Evolutionary conservation across 1,140 invertebrate species (phyloP), one percentile per base, ranked within the genome.

Genomic region (Listronotus oregonensis): DNA sequence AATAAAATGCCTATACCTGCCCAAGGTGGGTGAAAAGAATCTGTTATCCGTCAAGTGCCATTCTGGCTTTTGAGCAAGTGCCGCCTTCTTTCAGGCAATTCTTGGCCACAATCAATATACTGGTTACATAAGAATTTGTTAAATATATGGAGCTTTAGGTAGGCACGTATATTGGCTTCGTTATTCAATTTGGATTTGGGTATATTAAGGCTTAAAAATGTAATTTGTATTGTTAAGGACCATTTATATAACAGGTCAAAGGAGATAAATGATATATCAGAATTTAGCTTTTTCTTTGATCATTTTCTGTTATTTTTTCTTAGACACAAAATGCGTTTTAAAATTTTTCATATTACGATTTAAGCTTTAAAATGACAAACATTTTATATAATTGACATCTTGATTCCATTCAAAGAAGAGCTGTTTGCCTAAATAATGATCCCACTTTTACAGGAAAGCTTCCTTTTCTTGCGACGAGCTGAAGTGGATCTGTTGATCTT

Each of bases 111-210:
- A 65, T 65, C 62, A 64, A 55, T 52, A 64, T 64, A 49, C 56
- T 64, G 56, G 42, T 64, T 65, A 51, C 63, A 58, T 40, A 65
- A 65, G 55, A 44, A 65, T 57, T 47, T 43, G 40, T 58, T 65
- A 65, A 65, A 58, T 65, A 65, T 58, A 39, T 51, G 37, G 10
- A 65, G 56, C 44, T 15, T 6, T 46, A 17, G 14, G 18, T 15
- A 46, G 14, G 14, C 14, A 18, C 14, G 43, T 17, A 46, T 15
- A 15, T 46, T 18, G 14, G 3, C 14, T n/a, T 46, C 8, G 14
- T 49, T 49, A 49, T 49, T 49, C 14, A 18, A 21, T 21, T 6
- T 17, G 46, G 18, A 49, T 37, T 37, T 31, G 8, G 49, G 12
- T 39, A 52, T 52, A 52, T 52, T 52, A 52, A 9, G 37, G 50